Evolutionary conservation across 2,797 vertebrate species (phyloP).

Genomic region (Chloroceryle inda): DNA sequence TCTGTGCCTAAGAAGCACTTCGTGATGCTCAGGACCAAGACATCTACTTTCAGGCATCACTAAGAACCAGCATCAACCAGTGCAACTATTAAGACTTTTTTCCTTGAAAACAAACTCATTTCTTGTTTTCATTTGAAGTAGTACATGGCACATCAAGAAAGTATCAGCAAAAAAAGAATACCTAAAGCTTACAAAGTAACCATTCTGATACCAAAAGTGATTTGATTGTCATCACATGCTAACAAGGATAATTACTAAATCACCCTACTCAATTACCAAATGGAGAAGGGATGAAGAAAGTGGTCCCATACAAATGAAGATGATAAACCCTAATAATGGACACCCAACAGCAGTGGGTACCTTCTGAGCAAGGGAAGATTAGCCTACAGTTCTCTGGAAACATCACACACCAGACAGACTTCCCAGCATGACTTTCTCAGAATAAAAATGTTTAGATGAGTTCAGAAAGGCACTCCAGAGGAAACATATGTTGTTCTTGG

Average conservation of each 20-base stretch:
- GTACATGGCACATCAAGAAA: neutral
- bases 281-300: neutral
- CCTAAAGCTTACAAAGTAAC: neutral
- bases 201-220: neutral
- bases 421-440: neutral
- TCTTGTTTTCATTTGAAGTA: neutral
- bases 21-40: neutral
- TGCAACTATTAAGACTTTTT: neutral
- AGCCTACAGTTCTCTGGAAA: neutral
- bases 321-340: neutral
- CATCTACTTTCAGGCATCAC: neutral
- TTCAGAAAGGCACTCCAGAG: conserved; percentile 36
- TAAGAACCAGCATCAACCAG: neutral
- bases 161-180: neutral
- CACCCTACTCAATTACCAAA: neutral
- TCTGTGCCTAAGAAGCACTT: neutral
- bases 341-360: neutral
- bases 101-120: neutral
- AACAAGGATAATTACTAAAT: neutral
- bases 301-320: neutral
- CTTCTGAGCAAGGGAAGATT: neutral
- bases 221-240: neutral
- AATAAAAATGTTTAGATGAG: conserved; percentile 25
- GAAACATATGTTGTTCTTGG: conserved; percentile 36
- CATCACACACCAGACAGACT: neutral